Percentiles rank a stretch among this genome's conserved stretches.
Conservation (phyloP, 64 coral and sea anemone species). For the Dendronephthya gigantea region DNA sequence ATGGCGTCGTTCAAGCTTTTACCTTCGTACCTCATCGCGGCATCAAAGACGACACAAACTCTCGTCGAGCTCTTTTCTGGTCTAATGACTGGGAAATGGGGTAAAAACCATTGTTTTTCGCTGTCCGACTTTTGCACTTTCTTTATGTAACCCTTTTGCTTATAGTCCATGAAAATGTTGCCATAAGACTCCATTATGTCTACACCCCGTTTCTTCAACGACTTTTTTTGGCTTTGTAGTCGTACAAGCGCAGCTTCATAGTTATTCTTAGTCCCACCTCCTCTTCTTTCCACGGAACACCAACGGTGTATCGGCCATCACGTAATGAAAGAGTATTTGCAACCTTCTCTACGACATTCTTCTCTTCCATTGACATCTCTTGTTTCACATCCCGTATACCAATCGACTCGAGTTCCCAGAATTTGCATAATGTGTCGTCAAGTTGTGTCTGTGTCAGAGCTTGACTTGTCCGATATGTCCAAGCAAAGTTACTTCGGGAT, state of each 20-base stretch:
- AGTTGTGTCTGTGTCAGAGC: too few relatives aligned
- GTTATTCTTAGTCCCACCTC: too few relatives aligned
- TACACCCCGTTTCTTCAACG: slow-evolving; percentile 17
- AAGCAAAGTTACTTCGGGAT: slow-evolving; percentile 20
- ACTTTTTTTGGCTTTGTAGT: slow-evolving; percentile 40
- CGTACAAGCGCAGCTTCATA: slow-evolving; percentile 21
- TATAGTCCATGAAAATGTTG: slow-evolving; percentile 35
- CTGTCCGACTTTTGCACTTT: not conserved
- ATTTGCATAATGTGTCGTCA: not conserved
- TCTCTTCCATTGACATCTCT: too few relatives aligned
- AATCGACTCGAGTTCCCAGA: slow-evolving; percentile 32
- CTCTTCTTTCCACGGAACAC: too few relatives aligned
- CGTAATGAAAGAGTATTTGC: too few relatives aligned
- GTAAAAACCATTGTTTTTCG: slow-evolving; percentile 17
- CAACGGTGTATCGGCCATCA: too few relatives aligned
- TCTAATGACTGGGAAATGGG: slow-evolving; percentile 35
- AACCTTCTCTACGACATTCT: too few relatives aligned
- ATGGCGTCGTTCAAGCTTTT: not conserved
- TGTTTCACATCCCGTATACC: slow-evolving; percentile 7
- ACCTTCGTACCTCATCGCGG: not conserved
- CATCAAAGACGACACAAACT: not conserved
- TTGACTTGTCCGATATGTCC: slow-evolving; percentile 14
- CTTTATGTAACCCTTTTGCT: slow-evolving; percentile 41
- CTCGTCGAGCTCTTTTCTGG: not conserved
- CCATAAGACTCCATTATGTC: slow-evolving; percentile 13